phyloP scores from a whole-genome alignment of 2,888 invertebrate genomes.

The Nineta flava region DNA sequence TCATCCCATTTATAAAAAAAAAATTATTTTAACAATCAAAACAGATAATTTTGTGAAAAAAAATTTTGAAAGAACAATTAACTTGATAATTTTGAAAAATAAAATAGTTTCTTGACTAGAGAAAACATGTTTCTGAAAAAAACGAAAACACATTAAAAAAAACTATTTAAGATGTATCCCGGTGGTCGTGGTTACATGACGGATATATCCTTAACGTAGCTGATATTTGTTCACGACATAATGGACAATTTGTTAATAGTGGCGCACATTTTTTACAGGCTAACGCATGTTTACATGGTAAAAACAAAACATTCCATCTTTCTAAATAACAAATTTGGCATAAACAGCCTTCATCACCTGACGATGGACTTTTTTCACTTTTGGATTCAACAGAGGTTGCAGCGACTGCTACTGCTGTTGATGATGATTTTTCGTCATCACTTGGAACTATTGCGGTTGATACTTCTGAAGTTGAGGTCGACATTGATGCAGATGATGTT shows the following conservation, averaged over 20 bases:
- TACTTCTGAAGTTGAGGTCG: background rate
- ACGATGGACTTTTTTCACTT: constrained; percentile 3
- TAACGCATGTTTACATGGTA: constrained; percentile 91
- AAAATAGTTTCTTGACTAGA: background rate
- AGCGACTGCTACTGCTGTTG: background rate
- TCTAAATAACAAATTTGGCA: constrained; percentile 88
- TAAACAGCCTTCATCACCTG: constrained; percentile 39
- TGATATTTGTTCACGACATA: constrained; percentile 64
- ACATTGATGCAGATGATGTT: background rate
- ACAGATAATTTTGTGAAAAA: no score
- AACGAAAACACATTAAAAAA: no score
- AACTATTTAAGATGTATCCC: background rate
- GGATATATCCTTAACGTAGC: constrained; percentile 50
- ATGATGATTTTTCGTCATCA: background rate
- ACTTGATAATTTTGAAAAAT: background rate
- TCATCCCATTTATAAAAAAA: no score
- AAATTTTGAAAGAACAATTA: background rate
- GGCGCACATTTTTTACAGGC: constrained; percentile 86
- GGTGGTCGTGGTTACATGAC: constrained; percentile 22
- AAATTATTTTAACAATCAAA: no score
- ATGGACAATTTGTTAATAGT: constrained; percentile 69
- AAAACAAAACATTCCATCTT: constrained; percentile 78
- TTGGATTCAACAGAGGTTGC: constrained; percentile 11
- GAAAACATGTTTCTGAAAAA: background rate
- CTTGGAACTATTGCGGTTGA: background rate